Conservation (phyloP, 2,113 vertebrate species). For the Macroglossus sobrinus region DNA sequence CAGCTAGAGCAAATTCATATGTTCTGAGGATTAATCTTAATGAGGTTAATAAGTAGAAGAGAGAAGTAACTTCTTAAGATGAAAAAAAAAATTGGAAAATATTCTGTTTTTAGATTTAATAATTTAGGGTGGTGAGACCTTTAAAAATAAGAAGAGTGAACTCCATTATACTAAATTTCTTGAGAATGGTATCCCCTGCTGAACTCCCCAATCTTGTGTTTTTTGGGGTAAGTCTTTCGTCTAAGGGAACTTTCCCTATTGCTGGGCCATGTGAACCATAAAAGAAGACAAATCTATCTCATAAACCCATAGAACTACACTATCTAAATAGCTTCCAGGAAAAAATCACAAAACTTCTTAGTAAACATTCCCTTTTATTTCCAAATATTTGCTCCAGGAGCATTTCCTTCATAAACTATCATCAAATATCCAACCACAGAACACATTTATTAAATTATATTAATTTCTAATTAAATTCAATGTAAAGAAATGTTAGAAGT, state of each 20-base stretch:
- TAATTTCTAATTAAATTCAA: slow-evolving; percentile 20
- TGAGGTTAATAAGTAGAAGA: background rate
- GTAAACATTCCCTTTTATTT: background rate
- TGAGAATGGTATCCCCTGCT: background rate
- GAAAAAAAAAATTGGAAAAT: background rate
- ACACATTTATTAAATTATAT: background rate
- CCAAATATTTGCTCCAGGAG: background rate
- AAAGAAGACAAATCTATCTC: background rate
- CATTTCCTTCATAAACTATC: background rate
- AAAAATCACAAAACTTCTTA: background rate
- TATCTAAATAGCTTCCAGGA: background rate
- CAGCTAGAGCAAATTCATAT: background rate
- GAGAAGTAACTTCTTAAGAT: background rate
- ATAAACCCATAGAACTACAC: background rate
- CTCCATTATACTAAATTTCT: background rate
- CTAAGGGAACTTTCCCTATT: background rate
- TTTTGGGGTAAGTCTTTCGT: background rate
- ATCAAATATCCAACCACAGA: background rate
- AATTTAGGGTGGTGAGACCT: background rate
- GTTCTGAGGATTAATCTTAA: background rate
- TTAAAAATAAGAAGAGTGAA: background rate
- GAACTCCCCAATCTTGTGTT: background rate
- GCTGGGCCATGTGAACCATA: background rate
- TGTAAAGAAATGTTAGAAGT: background rate
- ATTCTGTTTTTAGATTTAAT: background rate